Percentiles rank a stretch among this genome's conserved stretches.
Evolutionary conservation across 2,797 vertebrate genomes (phyloP).

Genomic region (Gallinago solitaria): DNA sequence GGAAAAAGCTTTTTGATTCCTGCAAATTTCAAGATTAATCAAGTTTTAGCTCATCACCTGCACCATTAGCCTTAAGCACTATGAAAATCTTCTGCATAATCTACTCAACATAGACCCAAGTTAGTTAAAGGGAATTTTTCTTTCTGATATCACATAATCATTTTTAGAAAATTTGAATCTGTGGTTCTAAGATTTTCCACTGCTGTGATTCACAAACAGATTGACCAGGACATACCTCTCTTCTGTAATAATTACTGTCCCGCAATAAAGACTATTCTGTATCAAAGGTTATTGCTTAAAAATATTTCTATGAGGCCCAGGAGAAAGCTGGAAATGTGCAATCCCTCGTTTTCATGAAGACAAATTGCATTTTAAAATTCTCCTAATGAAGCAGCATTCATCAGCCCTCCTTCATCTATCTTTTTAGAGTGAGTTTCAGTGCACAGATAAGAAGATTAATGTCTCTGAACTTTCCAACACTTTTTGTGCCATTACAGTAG

Average conservation of each 20-base stretch:
- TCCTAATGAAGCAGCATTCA: constrained; percentile 79
- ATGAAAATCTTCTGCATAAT: constrained; percentile 34
- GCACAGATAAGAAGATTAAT: constrained; percentile 77
- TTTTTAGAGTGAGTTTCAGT: constrained; percentile 73
- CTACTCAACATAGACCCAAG: background rate
- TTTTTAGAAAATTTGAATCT: constrained; percentile 17
- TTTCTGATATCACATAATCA: background rate
- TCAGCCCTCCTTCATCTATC: constrained; percentile 76
- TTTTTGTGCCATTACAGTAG: constrained; percentile 48
- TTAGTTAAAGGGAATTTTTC: constrained; percentile 23
- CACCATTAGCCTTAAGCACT: constrained; percentile 42
- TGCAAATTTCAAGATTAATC: constrained; percentile 47
- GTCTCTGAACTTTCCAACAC: constrained; percentile 76
- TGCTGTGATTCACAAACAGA: constrained; percentile 21
- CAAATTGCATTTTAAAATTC: constrained; percentile 80
- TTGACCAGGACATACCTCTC: background rate
- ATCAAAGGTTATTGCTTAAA: constrained; percentile 71
- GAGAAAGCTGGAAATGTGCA: constrained; percentile 73
- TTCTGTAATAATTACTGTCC: constrained; percentile 6
- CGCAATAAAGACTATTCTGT: constrained; percentile 22
- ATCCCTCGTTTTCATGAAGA: constrained; percentile 78
- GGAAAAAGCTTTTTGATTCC: constrained; percentile 14
- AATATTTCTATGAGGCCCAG: constrained; percentile 56
- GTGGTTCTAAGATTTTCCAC: background rate
- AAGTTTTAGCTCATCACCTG: constrained; percentile 52